Base-by-base conservation (phyloP, 2,113 vertebrate species). In the Apaloderma vittatum region DNA sequence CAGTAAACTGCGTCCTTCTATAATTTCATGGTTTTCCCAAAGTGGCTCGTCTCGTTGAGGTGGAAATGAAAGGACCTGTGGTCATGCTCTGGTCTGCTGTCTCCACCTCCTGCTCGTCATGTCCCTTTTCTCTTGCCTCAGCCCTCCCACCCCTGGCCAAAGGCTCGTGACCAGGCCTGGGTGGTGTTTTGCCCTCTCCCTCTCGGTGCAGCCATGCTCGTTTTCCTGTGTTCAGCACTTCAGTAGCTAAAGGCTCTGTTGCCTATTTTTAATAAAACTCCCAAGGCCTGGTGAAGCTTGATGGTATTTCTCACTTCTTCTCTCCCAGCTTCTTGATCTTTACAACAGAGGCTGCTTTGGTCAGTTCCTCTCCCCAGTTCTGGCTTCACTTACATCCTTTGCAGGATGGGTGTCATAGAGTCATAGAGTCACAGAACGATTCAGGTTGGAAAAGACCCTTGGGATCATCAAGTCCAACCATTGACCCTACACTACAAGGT, bases 101-200 rank as follows among this genome's bases (percentile, higher is more conserved):
- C 21, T 13, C 70, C 4, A 1, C 43, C n/a, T 52, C 0, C 0
- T n/a, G 57, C 71, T 79, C 2, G 1, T 40, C 15, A 1, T 0
- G 2, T 68, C 54, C 72, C 24, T 67, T 63, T 55, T 51, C 20
- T 51, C 49, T 30, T 89, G 26, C 80, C 79, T 77, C 73, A 57
- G 34, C 72, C 30, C 23, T 89, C 24, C 16, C 2, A 0, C 22
- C 34, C 9, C 2, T 0, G 51, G 59, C 23, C 4, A 2, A 9
- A 36, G 30, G 18, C 59, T 83, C 9, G 3, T n/a, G 29, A 14
- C 46, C 15, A 43, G 52, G 51, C 36, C 86, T 52, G 24, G 22
- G 23, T 13, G 27, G 3, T 84, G 49, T 8, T 73, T 66, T 45
- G n/a, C 43, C 11, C 21, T 68, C 59, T 73, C 46, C 36, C 26